Conservation (phyloP, 92 coral and sea anemone genomes). For the Epizoanthus fatuus region DNA sequence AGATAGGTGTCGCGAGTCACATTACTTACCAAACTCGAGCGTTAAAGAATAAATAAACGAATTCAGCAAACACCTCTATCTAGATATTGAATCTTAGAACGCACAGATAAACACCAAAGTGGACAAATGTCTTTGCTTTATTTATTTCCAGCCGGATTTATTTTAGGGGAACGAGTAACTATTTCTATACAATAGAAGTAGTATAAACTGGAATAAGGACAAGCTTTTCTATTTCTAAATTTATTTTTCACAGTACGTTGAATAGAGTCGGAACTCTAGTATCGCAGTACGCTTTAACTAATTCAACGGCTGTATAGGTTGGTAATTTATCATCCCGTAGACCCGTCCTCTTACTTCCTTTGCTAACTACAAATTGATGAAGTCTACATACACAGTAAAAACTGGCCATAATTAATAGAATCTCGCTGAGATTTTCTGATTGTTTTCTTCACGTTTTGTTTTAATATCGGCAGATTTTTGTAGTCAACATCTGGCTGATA, state of each 20-base stretch:
- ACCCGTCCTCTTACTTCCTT: constrained; percentile 27
- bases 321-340: constrained; percentile 25
- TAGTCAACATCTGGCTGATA: constrained; percentile 30
- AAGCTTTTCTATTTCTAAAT: not conserved
- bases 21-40: constrained; percentile 35
- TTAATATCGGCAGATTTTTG: constrained; percentile 33
- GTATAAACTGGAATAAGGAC: not conserved
- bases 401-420: constrained; percentile 68
- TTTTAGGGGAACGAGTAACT: constrained; percentile 8
- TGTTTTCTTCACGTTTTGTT: constrained; percentile 51
- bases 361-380: constrained; percentile 49
- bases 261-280: not conserved
- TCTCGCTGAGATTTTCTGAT: constrained; percentile 77
- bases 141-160: constrained; percentile 27
- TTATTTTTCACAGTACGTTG: not conserved
- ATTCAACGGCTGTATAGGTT: not conserved
- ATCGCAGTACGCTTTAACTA: not conserved
- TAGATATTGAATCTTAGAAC: constrained; percentile 39
- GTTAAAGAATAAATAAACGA: constrained; percentile 38
- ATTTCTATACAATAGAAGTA: not conserved
- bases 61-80: constrained; percentile 43
- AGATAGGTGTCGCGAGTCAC: constrained; percentile 54
- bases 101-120: constrained; percentile 46
- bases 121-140: constrained; percentile 32
- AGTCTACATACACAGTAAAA: constrained; percentile 53